Evolutionary conservation across 2,888 invertebrate species (phyloP).

Genomic region (Tachystola acroxantha): DNA sequence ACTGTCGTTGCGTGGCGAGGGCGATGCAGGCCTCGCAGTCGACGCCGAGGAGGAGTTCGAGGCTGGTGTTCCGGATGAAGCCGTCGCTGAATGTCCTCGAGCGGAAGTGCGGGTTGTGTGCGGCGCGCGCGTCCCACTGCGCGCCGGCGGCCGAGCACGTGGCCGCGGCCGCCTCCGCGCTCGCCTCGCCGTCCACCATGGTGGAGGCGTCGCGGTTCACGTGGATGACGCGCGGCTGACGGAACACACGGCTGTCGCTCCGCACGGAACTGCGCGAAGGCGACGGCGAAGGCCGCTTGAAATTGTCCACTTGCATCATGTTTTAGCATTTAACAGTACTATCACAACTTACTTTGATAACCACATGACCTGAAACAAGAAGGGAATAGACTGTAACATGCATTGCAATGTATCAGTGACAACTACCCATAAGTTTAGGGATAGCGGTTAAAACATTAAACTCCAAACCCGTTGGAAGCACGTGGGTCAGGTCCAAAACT

Average conservation of each 20-base stretch:
- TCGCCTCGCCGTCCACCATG: constrained; percentile 63
- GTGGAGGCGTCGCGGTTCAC: constrained; percentile 73
- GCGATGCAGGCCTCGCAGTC: constrained; percentile 73
- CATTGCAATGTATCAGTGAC: neutral
- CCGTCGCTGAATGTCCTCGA: constrained; percentile 73
- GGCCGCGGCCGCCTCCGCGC: constrained; percentile 23
- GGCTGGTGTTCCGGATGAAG: constrained; percentile 69
- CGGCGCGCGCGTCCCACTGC: constrained; percentile 43
- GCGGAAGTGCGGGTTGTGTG: constrained; percentile 57
- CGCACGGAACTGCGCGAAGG: constrained; percentile 68
- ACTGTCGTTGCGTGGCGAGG: constrained; percentile 60
- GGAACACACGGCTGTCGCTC: constrained; percentile 60
- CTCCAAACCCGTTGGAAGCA: neutral
- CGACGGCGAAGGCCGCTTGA: constrained; percentile 69
- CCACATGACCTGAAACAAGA: constrained; percentile 9
- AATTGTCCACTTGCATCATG: constrained; percentile 68
- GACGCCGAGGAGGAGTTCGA: constrained; percentile 69
- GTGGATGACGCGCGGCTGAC: constrained; percentile 69
- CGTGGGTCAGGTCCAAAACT: no score
- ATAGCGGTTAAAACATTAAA: neutral
- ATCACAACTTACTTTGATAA: neutral
- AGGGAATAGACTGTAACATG: neutral
- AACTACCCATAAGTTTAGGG: no score
- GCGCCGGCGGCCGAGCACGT: constrained; percentile 21
- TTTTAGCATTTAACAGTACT: constrained; percentile 18